Base-by-base conservation (phyloP, 1,140 invertebrate genomes). In the Cryptotermes secundus region DNA sequence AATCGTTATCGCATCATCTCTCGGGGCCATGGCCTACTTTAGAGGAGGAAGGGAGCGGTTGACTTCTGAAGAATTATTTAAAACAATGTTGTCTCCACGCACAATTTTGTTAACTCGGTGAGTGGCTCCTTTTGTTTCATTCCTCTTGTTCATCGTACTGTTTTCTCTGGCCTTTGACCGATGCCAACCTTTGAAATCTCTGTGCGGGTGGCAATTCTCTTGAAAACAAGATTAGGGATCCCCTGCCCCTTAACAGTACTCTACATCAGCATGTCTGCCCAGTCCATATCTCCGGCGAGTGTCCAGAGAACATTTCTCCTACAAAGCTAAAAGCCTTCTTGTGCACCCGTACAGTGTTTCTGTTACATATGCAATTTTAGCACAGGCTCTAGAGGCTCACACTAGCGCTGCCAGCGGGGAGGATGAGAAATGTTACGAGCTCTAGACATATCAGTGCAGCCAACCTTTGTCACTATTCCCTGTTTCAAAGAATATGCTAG, bases 281-380 rank as follows among this genome's bases (percentile, higher is more conserved):
- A 49, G 1, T 49, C 19, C 19, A 49, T 49, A 49, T 19, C 14
- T 72, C 26, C 3, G 7, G 59, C 31, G 59, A n/a, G n/a, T 26
- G 26, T 9, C n/a, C 26, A 31, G 26, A n/a, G 59, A 31, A 4
- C 31, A 31, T 31, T 72, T 72, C 59, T 10, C 26, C 59, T 72
- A 72, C 26, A 72, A 72, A 72, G 59, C 31, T 72, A 31, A 72
- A 72, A 72, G 59, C 59, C 31, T 72, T 72, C 59, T 72, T 72
- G 59, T 72, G 59, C 59, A 72, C 26, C 6, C 9, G 14, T 26
- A 72, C 59, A 72, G 31, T 72, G n/a, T 72, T 31, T n/a, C 59
- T 31, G n/a, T 72, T 72, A 72, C 59, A 72, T 72, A 3, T 72
- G 59, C n/a, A 72, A 72, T 31, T 72, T 72, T 72, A 4, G 6